These are phyloP conservation scores for Neopipo cinnamomea DNA, from an alignment of 2,113 vertebrate species.

Conservation along the genomic window DNA sequence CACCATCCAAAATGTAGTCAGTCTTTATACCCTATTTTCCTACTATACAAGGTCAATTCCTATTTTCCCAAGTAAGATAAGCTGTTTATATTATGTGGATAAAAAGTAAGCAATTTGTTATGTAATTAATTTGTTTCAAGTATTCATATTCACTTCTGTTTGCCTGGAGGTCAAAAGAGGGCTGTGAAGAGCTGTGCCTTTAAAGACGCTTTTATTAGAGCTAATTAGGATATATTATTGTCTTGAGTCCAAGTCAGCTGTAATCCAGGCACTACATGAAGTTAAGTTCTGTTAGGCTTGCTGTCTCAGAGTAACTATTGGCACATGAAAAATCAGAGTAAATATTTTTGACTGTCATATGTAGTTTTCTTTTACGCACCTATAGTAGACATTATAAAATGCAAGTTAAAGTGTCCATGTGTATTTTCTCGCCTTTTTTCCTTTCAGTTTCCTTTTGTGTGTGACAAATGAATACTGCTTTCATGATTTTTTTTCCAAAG, in stretches of 20 bases:
- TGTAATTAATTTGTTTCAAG: not conserved
- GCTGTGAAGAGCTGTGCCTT: not conserved
- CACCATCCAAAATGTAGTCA: not conserved
- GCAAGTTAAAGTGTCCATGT: not conserved
- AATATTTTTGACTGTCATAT: not conserved
- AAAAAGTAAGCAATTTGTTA: not conserved
- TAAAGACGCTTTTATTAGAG: not conserved
- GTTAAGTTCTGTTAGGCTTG: not conserved
- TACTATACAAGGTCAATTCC: not conserved
- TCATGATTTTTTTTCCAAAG: not conserved
- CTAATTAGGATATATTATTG: not conserved
- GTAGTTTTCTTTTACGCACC: not conserved
- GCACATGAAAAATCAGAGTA: not conserved
- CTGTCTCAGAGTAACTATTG: not conserved
- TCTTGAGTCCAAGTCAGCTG: not conserved
- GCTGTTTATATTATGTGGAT: not conserved
- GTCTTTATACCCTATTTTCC: not conserved
- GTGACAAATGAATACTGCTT: not conserved
- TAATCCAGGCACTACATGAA: not conserved
- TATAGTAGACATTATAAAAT: not conserved
- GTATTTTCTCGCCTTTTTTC: not conserved
- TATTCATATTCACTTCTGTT: not conserved
- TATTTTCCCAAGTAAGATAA: not conserved
- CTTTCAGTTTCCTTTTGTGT: not conserved
- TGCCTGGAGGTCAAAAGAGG: not conserved